These are phyloP conservation scores for Larimichthys polyactis DNA, from an alignment of 2,113 vertebrate genomes.

Conservation along the genomic window DNA sequence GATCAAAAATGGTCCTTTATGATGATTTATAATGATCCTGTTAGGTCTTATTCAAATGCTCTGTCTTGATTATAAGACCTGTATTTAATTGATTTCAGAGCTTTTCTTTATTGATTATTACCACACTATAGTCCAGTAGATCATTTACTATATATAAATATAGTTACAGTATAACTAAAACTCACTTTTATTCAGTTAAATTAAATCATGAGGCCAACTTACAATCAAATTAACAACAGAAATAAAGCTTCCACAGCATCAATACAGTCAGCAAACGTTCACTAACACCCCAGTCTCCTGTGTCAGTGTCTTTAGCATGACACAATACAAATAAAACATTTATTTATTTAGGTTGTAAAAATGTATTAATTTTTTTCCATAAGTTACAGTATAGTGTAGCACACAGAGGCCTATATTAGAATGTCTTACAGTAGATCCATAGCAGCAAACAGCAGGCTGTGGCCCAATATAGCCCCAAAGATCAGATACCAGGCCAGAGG, in stretches of 20 bases:
- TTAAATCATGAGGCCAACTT: not conserved
- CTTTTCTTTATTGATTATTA: not conserved
- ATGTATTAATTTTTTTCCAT: not conserved
- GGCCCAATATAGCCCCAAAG: conserved; percentile 72
- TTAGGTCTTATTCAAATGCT: too few relatives aligned
- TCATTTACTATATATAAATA: not conserved
- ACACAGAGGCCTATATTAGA: conserved; percentile 12
- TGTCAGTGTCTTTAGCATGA: not conserved
- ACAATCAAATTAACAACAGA: not conserved
- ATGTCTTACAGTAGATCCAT: conserved; percentile 32
- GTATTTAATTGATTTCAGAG: not conserved
- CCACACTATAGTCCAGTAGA: not conserved
- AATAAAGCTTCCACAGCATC: not conserved
- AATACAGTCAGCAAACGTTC: not conserved
- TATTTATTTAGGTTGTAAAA: not conserved
- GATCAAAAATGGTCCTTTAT: not conserved
- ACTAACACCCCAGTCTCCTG: not conserved
- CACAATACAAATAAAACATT: not conserved
- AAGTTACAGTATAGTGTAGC: not conserved
- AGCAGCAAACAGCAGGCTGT: conserved; percentile 46
- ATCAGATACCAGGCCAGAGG: conserved; percentile 70
- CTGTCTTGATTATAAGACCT: not conserved
- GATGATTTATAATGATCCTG: too few relatives aligned
- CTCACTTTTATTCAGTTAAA: not conserved
- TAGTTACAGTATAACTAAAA: not conserved